These are phyloP conservation scores for Episyrphus balteatus DNA, from an alignment of 1,140 invertebrate species.

Conservation along the genomic window DNA sequence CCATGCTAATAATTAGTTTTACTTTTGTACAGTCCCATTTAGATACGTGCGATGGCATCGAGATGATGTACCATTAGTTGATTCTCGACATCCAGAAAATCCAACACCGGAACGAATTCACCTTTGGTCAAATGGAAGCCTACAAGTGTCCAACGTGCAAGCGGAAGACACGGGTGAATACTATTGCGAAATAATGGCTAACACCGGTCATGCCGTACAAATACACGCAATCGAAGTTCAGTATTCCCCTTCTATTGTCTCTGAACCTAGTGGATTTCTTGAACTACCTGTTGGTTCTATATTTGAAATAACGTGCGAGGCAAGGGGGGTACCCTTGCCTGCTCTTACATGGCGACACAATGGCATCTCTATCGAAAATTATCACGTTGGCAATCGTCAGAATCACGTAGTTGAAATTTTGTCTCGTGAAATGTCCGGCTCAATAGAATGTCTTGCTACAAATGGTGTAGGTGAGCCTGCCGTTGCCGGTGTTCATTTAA, in stretches of 20 bases:
- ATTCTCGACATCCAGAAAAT: slow-evolving; percentile 43
- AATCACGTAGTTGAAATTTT: slow-evolving; percentile 55
- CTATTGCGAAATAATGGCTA: slow-evolving; percentile 50
- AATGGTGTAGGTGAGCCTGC: slow-evolving; percentile 65
- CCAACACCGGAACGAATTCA: slow-evolving; percentile 43
- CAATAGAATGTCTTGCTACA: slow-evolving; percentile 57
- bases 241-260: slow-evolving; percentile 53
- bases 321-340: slow-evolving; percentile 54
- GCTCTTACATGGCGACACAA: slow-evolving; percentile 57
- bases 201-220: slow-evolving; percentile 49
- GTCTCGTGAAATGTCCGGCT: slow-evolving; percentile 50
- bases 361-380: slow-evolving; percentile 37
- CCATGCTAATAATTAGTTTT: neutral
- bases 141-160: slow-evolving; percentile 50
- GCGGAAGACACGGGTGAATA: slow-evolving; percentile 59
- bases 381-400: slow-evolving; percentile 47
- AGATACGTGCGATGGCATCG: slow-evolving; percentile 47
- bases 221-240: slow-evolving; percentile 63
- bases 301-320: slow-evolving; percentile 55
- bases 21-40: slow-evolving; percentile 15
- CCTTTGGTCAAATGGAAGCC: slow-evolving; percentile 56
- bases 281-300: slow-evolving; percentile 59
- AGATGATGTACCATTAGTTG: slow-evolving; percentile 46
- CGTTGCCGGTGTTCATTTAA: slow-evolving; percentile 46
- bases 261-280: slow-evolving; percentile 54